A percentile compares a stretch with the other conserved stretches of the same genome.
Evolutionary conservation across 1,140 invertebrate species (phyloP).

Genomic region (Apis cerana): DNA sequence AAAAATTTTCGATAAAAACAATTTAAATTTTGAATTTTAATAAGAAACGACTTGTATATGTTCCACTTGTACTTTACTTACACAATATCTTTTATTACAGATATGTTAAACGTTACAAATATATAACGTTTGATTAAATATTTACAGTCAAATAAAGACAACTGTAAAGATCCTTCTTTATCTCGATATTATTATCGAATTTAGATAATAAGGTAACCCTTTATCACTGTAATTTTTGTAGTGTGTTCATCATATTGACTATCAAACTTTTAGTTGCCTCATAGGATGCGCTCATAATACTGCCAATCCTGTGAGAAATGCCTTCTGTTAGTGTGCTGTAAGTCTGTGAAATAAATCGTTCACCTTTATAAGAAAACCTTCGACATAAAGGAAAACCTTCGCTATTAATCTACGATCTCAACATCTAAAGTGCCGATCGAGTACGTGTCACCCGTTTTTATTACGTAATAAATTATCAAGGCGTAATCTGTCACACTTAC

Average conservation of each 20-base stretch:
- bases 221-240: slow-evolving; percentile 7
- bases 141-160: not conserved
- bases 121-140: not conserved
- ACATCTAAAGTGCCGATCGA: slow-evolving; percentile 24
- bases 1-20: not conserved
- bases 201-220: not conserved
- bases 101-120: not conserved
- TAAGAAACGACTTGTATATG: not conserved
- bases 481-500: not conserved
- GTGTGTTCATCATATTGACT: not conserved
- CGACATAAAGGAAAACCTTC: not conserved
- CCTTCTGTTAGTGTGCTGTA: slow-evolving; percentile 18
- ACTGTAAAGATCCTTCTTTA: slow-evolving; percentile 10
- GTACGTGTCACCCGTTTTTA: not conserved
- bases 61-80: not conserved
- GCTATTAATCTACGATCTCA: slow-evolving; percentile 33
- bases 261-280: not conserved
- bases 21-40: too few species aligned
- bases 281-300: not conserved
- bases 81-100: not conserved
- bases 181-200: not conserved
- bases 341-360: slow-evolving; percentile 20
- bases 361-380: slow-evolving; percentile 14
- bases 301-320: slow-evolving; percentile 28
- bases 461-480: not conserved